Conservation (phyloP, 2,113 vertebrate species). For the Aptenodytes forsteri region DNA sequence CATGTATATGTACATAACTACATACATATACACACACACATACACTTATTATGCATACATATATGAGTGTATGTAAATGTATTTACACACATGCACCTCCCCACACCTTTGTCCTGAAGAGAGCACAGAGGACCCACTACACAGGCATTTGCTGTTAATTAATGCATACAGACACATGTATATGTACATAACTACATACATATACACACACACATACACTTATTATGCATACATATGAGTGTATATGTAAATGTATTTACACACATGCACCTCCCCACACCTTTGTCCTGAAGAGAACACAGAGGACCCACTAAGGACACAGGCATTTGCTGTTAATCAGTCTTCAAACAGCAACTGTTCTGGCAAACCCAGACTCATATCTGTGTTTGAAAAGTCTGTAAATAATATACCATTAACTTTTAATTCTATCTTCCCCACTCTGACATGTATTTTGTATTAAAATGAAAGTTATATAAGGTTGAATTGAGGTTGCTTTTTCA, state of each 20-base stretch:
- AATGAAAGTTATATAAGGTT: conserved; percentile 46
- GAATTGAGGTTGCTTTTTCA: conserved; percentile 35
- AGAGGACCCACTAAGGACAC: neutral
- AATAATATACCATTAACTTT: conserved; percentile 29
- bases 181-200: neutral
- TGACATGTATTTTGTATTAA: neutral
- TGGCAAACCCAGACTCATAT: neutral
- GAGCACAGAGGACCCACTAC: neutral
- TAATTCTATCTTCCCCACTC: neutral
- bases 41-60: rapidly evolving
- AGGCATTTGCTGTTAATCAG: neutral
- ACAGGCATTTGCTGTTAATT: neutral
- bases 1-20: rapidly evolving
- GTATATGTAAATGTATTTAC: neutral
- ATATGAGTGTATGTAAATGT: rapidly evolving
- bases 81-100: neutral
- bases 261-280: neutral
- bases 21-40: no score
- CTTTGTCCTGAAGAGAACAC: neutral
- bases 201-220: neutral
- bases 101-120: neutral
- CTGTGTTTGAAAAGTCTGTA: neutral
- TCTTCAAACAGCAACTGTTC: neutral
- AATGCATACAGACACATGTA: rapidly evolving
- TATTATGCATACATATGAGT: rapidly evolving